These are phyloP conservation scores for Ochlodes sylvanus DNA, from an alignment of 2,888 invertebrate species.

Conservation along the genomic window DNA sequence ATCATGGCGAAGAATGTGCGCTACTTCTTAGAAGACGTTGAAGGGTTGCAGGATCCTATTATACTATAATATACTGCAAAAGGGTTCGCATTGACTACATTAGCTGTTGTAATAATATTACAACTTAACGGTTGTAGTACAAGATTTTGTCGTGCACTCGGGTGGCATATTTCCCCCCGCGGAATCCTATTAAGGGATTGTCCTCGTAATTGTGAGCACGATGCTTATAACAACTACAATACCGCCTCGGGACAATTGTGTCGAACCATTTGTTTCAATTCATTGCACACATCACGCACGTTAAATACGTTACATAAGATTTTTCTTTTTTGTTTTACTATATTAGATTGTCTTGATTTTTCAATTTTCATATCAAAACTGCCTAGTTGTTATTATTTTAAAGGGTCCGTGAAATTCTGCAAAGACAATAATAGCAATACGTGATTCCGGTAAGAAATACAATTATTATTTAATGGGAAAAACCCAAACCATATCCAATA, in stretches of 20 bases:
- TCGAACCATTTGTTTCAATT: constrained; percentile 16
- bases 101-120: not conserved
- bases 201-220: constrained; percentile 26
- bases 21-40: constrained; percentile 2
- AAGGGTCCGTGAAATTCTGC: no score
- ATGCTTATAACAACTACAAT: constrained; percentile 23
- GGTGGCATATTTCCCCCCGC: constrained; percentile 16
- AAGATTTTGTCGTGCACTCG: constrained; percentile 24
- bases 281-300: constrained; percentile 15
- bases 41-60: not conserved
- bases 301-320: not conserved
- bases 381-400: no score
- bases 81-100: not conserved
- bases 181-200: constrained; percentile 31
- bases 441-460: not conserved
- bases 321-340: no score
- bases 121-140: constrained; percentile 10
- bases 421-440: not conserved
- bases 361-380: no score
- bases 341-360: no score
- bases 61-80: not conserved
- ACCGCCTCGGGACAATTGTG: constrained; percentile 7
- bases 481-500: not conserved
- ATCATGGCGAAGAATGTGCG: not conserved
- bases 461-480: not conserved